Evolutionary conservation across 2,888 invertebrate species (phyloP).

Genomic region (Argyresthia goedartella): DNA sequence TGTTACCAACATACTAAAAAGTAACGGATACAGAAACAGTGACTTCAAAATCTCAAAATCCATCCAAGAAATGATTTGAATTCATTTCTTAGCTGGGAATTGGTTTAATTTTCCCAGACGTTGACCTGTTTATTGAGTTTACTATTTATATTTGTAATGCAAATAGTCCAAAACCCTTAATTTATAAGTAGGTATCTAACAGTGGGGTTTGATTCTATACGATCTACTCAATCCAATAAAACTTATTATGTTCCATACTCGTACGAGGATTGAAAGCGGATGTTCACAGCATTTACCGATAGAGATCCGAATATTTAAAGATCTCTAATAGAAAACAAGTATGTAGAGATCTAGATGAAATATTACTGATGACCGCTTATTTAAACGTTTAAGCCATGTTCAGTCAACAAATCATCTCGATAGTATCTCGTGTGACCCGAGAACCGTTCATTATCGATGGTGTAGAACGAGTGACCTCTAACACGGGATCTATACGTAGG

Average conservation of each 20-base stretch:
- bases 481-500: constrained; percentile 48
- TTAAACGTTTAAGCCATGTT: constrained; percentile 63
- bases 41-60: not conserved
- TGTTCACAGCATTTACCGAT: too few species aligned
- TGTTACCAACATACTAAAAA: not conserved
- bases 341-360: constrained; percentile 29
- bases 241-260: not conserved
- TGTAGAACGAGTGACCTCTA: constrained; percentile 48
- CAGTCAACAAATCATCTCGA: constrained; percentile 66
- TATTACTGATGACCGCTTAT: constrained; percentile 62
- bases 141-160: too few species aligned
- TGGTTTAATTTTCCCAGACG: too few species aligned
- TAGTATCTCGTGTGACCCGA: constrained; percentile 56
- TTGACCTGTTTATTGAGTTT: too few species aligned
- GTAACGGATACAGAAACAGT: not conserved
- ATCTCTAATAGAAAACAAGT: too few species aligned
- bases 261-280: too few species aligned
- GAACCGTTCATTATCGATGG: constrained; percentile 52
- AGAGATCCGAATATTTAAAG: too few species aligned
- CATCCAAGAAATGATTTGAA: too few species aligned
- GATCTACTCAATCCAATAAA: not conserved
- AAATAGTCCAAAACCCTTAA: too few species aligned
- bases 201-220: not conserved
- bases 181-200: too few species aligned
- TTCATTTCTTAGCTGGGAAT: too few species aligned